Evolutionary conservation across 2,888 invertebrate genomes (phyloP), one percentile per base, ranked within the genome.

Genomic region (Chirona hameri): DNA sequence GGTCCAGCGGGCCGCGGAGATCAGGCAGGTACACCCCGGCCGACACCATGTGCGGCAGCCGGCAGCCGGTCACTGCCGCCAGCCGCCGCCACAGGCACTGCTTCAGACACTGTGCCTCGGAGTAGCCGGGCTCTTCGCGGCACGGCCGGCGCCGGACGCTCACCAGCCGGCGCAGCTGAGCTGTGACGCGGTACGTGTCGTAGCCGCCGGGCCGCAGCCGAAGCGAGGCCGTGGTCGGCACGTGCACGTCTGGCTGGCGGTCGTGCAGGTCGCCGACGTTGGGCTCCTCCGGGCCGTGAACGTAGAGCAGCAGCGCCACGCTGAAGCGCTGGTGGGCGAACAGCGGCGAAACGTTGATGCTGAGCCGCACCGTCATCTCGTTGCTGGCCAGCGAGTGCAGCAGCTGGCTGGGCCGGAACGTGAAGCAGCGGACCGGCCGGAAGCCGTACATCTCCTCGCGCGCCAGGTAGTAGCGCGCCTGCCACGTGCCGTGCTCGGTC

Each of bases 1-100:
- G 65, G 65, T 65, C n/a, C n/a, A 27, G 65, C n/a, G 65, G 65
- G n/a, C 65, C 65, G 65, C 27, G n/a, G n/a, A 65, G 7, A 10
- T 65, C 65, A n/a, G 65, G 65, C 65, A 65, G 65, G 65, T 65
- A 65, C 65, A 65, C 65, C n/a, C 65, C 65, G 65, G 65, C n/a
- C n/a, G n/a, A n/a, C 4, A 27, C 65, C 65, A 65, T 65, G 65
- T 65, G 65, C 65, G 65, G 65, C 10, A 65, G 65, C 65, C 65
- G 65, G 65, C 65, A 65, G 65, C n/a, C n/a, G 27, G 27, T 65
- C n/a, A 7, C 10, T 2, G 65, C 65, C 65, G 65, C 27, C 65
- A 65, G 65, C n/a, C 65, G 65, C n/a, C 27, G 65, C 65, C 65
- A 65, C 65, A 65, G 65, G 27, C 65, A 65, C 65, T 65, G 27